These are phyloP conservation scores for Lasioglossum oenotherae DNA, from an alignment of 2,888 invertebrate genomes.

Conservation along the genomic window DNA sequence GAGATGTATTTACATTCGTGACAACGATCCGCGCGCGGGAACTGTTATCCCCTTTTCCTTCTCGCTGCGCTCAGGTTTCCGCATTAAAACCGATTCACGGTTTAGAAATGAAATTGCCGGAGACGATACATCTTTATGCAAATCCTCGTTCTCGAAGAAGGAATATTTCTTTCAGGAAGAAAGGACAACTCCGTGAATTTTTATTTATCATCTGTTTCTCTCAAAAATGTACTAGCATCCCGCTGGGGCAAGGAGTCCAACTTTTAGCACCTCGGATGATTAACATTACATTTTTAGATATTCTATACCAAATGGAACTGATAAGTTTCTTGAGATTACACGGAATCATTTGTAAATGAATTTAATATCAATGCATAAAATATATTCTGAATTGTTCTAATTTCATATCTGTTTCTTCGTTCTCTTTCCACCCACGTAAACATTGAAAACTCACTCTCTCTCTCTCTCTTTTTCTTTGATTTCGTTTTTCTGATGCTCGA, in stretches of 20 bases:
- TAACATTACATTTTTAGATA: too few relatives aligned
- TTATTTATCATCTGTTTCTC: background rate
- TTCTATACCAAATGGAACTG: too few relatives aligned
- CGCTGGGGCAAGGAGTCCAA: too few relatives aligned
- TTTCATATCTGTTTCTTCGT: background rate
- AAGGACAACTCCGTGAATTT: too few relatives aligned
- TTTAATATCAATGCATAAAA: too few relatives aligned
- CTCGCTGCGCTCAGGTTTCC: background rate
- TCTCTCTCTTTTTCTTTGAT: background rate
- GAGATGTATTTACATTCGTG: conserved; percentile 1
- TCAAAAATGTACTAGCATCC: background rate
- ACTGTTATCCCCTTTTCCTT: background rate
- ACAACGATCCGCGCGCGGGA: background rate
- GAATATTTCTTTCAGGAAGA: background rate
- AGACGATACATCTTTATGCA: background rate
- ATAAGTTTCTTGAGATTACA: too few relatives aligned
- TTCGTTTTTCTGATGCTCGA: background rate
- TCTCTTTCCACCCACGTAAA: background rate
- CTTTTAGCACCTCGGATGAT: too few relatives aligned
- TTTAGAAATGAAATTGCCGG: background rate
- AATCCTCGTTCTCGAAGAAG: background rate
- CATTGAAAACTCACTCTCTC: background rate
- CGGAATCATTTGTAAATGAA: too few relatives aligned
- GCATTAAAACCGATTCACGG: background rate
- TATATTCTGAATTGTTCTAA: background rate